Conservation (phyloP, 2,797 vertebrate species). For the Hemibagrus guttatus region DNA sequence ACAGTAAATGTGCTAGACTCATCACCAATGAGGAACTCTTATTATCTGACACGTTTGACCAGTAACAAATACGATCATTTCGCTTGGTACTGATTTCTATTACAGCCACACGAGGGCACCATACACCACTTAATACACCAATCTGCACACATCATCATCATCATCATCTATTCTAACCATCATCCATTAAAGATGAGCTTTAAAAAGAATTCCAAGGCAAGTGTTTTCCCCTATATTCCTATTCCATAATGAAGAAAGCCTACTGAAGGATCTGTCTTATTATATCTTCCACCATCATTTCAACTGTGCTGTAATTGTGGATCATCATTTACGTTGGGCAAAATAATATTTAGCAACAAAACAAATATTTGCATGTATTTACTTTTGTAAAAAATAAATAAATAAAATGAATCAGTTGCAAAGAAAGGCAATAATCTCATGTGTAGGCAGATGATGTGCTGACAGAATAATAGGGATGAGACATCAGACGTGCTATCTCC, state of each 20-base stretch:
- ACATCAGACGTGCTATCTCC: constrained; percentile 6
- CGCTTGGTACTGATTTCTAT: background rate
- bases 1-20: background rate
- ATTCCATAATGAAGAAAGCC: constrained; percentile 56
- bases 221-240: background rate
- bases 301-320: background rate
- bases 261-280: background rate
- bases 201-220: background rate
- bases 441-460: constrained; percentile 32
- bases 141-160: background rate
- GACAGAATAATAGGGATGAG: constrained; percentile 22
- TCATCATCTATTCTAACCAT: background rate
- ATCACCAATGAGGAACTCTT: background rate
- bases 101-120: constrained; percentile 69
- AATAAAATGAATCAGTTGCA: background rate
- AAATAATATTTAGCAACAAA: constrained; percentile 10
- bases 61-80: background rate
- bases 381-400: background rate
- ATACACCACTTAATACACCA: constrained; percentile 71
- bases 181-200: background rate
- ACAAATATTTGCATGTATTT: background rate
- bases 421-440: constrained; percentile 14
- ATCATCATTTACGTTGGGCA: constrained; percentile 2
- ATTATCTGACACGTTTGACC: background rate
- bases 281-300: constrained; percentile 13